Percentiles rank a stretch among this genome's conserved stretches.
Evolutionary conservation across 2,797 vertebrate genomes (phyloP).

Genomic region (Dromococcyx pavoninus): DNA sequence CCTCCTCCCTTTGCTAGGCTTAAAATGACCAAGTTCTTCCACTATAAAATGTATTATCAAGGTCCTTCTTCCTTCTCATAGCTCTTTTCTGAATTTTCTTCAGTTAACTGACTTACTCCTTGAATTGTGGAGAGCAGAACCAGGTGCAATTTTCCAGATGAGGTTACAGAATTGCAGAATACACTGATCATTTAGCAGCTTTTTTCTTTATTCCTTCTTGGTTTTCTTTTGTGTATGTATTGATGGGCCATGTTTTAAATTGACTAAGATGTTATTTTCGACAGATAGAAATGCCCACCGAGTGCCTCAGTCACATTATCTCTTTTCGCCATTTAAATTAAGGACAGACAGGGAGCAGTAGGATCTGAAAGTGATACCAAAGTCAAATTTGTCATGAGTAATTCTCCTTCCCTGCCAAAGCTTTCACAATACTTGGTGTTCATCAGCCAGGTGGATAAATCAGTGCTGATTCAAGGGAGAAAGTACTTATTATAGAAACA

Average conservation of each 20-base stretch:
- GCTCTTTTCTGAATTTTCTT: neutral
- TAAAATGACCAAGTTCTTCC: neutral
- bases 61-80: neutral
- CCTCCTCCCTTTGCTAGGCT: neutral
- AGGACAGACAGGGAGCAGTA: neutral
- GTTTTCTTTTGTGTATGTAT: neutral
- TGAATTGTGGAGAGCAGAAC: neutral
- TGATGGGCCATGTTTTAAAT: neutral
- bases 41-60: neutral
- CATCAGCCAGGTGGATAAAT: slow-evolving; percentile 4
- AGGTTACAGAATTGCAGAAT: neutral
- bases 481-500: neutral
- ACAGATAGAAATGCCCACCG: neutral
- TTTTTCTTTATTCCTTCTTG: neutral
- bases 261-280: neutral
- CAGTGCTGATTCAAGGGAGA: slow-evolving; percentile 1
- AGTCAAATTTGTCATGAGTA: neutral
- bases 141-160: neutral
- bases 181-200: neutral
- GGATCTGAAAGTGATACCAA: neutral
- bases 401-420: slow-evolving; percentile 3
- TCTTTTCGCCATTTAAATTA: neutral
- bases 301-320: neutral
- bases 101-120: neutral
- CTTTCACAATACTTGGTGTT: neutral